These are phyloP conservation scores for Slavum lentiscoides DNA, from an alignment of 2,888 invertebrate genomes.

Conservation along the genomic window DNA sequence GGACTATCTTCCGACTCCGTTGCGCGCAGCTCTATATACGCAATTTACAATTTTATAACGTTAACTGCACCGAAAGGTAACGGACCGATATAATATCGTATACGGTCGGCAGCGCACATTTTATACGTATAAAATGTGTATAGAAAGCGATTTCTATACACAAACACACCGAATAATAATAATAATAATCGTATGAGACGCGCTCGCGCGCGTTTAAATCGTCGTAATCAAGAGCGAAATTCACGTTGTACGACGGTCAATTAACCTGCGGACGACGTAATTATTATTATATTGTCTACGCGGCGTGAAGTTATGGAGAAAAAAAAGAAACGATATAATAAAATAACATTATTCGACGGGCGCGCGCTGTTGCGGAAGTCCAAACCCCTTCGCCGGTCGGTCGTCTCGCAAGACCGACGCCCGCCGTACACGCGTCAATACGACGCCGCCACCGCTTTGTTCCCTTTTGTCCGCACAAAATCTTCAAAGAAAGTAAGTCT, in stretches of 20 bases:
- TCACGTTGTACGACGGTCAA: neutral
- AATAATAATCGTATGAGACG: no score
- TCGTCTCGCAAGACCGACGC: neutral
- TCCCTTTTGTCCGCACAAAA: no score
- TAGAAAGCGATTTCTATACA: conserved; percentile 10
- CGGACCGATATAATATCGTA: neutral
- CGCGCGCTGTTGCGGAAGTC: neutral
- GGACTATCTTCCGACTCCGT: neutral
- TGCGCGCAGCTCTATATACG: no score
- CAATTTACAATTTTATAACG: no score
- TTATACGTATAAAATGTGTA: no score
- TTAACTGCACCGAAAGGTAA: conserved; percentile 12
- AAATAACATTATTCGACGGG: neutral
- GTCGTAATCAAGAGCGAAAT: conserved; percentile 19
- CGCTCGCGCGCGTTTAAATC: neutral
- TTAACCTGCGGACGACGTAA: neutral
- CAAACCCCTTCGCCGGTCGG: neutral
- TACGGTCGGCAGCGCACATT: no score
- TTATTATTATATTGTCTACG: neutral
- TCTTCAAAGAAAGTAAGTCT: no score
- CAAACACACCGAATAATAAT: no score
- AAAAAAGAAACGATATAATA: neutral
- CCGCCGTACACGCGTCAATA: neutral
- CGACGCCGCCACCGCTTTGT: neutral
- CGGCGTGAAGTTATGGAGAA: neutral